A percentile compares a stretch with the other conserved stretches of the same genome.
Evolutionary conservation across 1,140 invertebrate genomes (phyloP).

Genomic region (Psilanteris sp.): DNA sequence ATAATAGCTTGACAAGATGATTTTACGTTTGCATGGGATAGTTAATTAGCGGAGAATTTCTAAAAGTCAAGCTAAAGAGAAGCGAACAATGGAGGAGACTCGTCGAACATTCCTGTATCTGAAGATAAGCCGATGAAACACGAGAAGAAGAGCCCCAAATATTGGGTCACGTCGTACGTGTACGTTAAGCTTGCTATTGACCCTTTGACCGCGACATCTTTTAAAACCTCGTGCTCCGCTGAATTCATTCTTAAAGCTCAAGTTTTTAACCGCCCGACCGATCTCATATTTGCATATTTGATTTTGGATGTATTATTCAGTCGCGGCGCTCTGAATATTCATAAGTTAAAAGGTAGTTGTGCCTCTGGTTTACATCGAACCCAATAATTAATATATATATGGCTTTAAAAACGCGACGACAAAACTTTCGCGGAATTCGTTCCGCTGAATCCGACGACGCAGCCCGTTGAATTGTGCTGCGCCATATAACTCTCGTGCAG

Average conservation of each 20-base stretch:
- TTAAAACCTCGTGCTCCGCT: not conserved
- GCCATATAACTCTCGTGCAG: no score
- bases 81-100: conserved; percentile 27
- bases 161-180: conserved; percentile 33
- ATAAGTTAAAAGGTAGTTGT: conserved; percentile 27
- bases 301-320: conserved; percentile 23
- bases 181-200: conserved; percentile 32
- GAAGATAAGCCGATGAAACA: conserved; percentile 44
- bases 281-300: conserved; percentile 32
- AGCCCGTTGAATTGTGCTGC: no score
- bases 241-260: not conserved
- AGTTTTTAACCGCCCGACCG: conserved; percentile 15
- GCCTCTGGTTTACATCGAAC: conserved; percentile 1
- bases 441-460: no score
- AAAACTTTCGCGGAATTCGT: conserved; percentile 6
- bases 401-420: conserved; percentile 5
- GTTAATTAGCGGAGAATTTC: conserved; percentile 28
- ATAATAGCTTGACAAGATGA: conserved; percentile 7
- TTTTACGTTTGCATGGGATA: conserved; percentile 22
- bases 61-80: conserved; percentile 8
- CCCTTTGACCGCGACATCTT: conserved; percentile 44
- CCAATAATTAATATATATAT: conserved; percentile 18
- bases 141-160: conserved; percentile 11
- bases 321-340: conserved; percentile 10
- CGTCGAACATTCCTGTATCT: conserved; percentile 27